A percentile compares a stretch with the other conserved stretches of the same genome.
Conservation (phyloP, 2,113 vertebrate species). For the Coptodon rendalli region DNA sequence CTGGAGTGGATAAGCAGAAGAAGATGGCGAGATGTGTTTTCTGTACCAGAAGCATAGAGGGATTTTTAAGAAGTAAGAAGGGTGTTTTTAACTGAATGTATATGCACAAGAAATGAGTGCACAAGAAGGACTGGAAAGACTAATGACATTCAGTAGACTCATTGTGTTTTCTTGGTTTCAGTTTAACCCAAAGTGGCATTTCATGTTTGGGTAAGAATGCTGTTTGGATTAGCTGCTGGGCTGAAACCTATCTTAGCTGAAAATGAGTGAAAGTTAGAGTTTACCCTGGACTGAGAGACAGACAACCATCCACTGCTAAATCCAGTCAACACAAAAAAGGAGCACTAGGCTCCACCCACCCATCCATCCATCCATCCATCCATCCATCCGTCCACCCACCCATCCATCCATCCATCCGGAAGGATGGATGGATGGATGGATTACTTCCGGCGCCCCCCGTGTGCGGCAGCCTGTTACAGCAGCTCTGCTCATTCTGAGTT, state of each 20-base stretch:
- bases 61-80: not conserved
- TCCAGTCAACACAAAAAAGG: not conserved
- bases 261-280: not conserved
- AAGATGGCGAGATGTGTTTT: not conserved
- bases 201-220: not conserved
- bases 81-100: not conserved
- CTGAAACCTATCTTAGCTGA: not conserved
- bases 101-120: not conserved
- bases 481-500: no score
- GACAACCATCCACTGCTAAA: not conserved
- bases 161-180: not conserved
- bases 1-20: not conserved
- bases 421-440: no score
- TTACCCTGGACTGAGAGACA: not conserved
- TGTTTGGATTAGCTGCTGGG: not conserved
- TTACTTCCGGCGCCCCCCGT: no score
- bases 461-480: no score
- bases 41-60: not conserved
- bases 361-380: not conserved
- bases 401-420: accelerated
- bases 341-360: not conserved
- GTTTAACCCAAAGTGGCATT: not conserved
- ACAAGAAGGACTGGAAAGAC: not conserved
- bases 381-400: accelerated
- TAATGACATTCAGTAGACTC: not conserved